A percentile compares a stretch with the other conserved stretches of the same genome.
Conservation (phyloP, 2,888 invertebrate species). For the Pseudanteris insignis region DNA sequence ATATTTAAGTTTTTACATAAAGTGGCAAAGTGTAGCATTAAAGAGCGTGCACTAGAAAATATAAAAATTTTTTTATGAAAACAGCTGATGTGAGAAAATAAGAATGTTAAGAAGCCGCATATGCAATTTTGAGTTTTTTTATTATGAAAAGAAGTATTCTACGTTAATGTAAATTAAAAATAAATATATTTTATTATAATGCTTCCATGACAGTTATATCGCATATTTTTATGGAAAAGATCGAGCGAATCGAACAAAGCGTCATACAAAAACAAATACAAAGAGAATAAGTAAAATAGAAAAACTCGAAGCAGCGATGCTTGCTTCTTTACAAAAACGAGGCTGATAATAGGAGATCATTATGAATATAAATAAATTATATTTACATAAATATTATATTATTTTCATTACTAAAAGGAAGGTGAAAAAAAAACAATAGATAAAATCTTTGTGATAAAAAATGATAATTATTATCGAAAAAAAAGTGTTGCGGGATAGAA, state of each 20-base stretch:
- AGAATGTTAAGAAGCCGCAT: too few species aligned
- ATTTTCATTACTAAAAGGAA: constrained; percentile 18
- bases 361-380: constrained; percentile 18
- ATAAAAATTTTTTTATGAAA: constrained; percentile 3
- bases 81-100: too few species aligned
- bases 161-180: too few species aligned
- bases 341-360: constrained; percentile 32
- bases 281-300: constrained; percentile 4
- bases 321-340: constrained; percentile 24
- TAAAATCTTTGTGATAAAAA: constrained; percentile 35
- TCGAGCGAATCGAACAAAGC: constrained; percentile 37
- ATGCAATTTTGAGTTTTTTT: too few species aligned
- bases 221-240: constrained; percentile 9
- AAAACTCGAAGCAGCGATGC: constrained; percentile 16
- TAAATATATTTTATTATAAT: not conserved
- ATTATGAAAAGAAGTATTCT: too few species aligned
- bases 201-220: constrained; percentile 35
- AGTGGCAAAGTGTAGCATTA: constrained; percentile 32
- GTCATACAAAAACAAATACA: constrained; percentile 7
- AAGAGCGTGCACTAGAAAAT: constrained; percentile 34
- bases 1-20: constrained; percentile 43
- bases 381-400: constrained; percentile 12
- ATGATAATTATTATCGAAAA: not conserved
- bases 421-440: too few species aligned
- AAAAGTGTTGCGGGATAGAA: too few species aligned